Base-by-base conservation (phyloP, 2,888 invertebrate species). In the Syritta pipiens region DNA sequence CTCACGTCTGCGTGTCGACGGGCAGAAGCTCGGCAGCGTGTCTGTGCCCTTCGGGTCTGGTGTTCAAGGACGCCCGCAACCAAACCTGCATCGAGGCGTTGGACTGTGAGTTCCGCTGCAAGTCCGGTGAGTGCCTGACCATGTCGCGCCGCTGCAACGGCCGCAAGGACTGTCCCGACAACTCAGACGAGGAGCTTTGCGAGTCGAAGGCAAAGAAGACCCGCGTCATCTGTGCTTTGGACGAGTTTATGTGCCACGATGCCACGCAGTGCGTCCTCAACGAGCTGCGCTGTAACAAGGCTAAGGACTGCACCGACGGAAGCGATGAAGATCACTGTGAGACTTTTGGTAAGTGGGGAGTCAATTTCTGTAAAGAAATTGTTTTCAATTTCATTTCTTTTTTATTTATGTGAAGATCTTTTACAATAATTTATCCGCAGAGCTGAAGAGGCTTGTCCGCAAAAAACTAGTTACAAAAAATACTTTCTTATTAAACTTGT, bases 1-100 rank as follows among this genome's bases (percentile, higher is more conserved):
- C 93, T 1, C 93, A 95, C 85, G 87, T 95, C 6, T 96, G 96
- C 84, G 90, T 94, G 1, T 90, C 92, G 65, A 85, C 87, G 5
- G 86, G 86, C 0, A 84, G 83, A 44, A 82, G 53, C 19, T 37
- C 69, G 0, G 89, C 88, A 81, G 86, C 86, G 3, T 92, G 92
- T 74, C 84, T 91, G 0, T 97, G 97, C 85, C 94, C 96, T 0
- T 87, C 91, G 0, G 93, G 94, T 0, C 90, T 92, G 85, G 86
- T 90, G 0, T 88, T 94, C 7, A 86, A 86, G 1, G 86, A 89
- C 81, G 83, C 85, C 1, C 83, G 85, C 0, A 90, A 90, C 24
- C 88, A 86, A 22, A 92, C 90, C 0, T 96, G 96, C 83, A 86
- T 89, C 1, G 89, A 89, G 74, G 82, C 90, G 24, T 85, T 88